These are phyloP conservation scores for Xanthorhoe spadicearia DNA, from an alignment of 2,888 invertebrate genomes.

Conservation along the genomic window DNA sequence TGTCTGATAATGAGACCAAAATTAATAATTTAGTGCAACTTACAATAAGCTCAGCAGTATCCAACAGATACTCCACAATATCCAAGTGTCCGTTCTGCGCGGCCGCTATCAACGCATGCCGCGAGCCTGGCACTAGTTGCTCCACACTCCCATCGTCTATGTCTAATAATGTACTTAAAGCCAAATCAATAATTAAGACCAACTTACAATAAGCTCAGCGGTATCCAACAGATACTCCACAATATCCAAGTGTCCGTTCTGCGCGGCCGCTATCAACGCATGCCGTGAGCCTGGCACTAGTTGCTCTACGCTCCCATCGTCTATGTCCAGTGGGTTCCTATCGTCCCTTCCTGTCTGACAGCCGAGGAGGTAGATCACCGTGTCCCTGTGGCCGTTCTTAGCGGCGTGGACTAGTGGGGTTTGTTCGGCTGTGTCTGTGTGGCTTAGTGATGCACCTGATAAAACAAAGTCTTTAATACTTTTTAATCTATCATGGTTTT, in stretches of 20 bases:
- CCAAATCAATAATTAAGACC: too few species aligned
- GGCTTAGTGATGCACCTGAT: slow-evolving; percentile 88
- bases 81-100: slow-evolving; percentile 94
- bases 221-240: slow-evolving; percentile 95
- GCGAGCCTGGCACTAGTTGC: slow-evolving; percentile 90
- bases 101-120: slow-evolving; percentile 95
- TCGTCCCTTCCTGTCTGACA: slow-evolving; percentile 87
- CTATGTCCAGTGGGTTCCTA: slow-evolving; percentile 85
- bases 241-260: slow-evolving; percentile 93
- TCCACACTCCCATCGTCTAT: slow-evolving; percentile 83
- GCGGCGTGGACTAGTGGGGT: slow-evolving; percentile 96
- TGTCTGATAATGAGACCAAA: too few species aligned
- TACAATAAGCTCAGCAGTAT: slow-evolving; percentile 92
- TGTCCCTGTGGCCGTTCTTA: slow-evolving; percentile 92
- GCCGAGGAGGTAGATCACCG: slow-evolving; percentile 94
- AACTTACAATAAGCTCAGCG: slow-evolving; percentile 91
- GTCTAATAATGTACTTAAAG: too few species aligned
- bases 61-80: slow-evolving; percentile 95
- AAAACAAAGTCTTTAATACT: neutral
- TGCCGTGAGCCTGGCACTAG: slow-evolving; percentile 93
- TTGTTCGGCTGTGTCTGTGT: slow-evolving; percentile 92
- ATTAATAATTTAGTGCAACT: slow-evolving; percentile 65
- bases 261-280: slow-evolving; percentile 94
- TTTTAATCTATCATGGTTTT: too few species aligned
- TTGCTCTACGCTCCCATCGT: slow-evolving; percentile 85